Evolutionary conservation across 2,888 invertebrate genomes (phyloP), one percentile per base, ranked within the genome.

Genomic region (Holacanthella duospinosa): DNA sequence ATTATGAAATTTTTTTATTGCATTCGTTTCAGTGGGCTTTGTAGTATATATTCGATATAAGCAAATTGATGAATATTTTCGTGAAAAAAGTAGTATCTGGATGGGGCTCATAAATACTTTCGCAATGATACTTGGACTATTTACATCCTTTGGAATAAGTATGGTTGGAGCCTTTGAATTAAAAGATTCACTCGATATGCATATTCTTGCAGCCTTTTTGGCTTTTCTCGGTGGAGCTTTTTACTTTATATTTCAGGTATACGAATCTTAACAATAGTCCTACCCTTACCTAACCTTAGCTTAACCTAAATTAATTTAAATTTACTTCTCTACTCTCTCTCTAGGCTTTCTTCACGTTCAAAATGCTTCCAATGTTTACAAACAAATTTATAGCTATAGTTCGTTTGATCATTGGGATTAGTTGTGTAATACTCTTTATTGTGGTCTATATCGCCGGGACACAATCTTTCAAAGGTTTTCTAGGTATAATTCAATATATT

Each of bases 171-270:
- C 87, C 76, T 86, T 84, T 73, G 87, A 88, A 79, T 87, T 87
- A 75, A 84, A 84, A 0, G 85, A 84, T 74, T 82, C 85, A 0
- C 77, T 86, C 43, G 76, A 80, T 27, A 83, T 87, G 1, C 89
- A 89, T 74, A 78, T 86, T 53, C 76, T 83, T 48, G 89, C 88
- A 1, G 88, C 88, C 4, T 77, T 83, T 57, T 75, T 84, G 70
- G 85, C 85, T 62, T 93, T 91, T 78, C 88, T 87, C 61, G 82
- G 85, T 71, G 89, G 89, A 25, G 85, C 86, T 27, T 76, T 88
- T 59, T 93, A 90, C 77, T 83, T 87, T 76, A 87, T 87, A 84
- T 81, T 87, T 73, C 90, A 92, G 82, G 88, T 66, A 62, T 28
- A n/a, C n/a, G n/a, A n/a, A n/a, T n/a, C n/a, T n/a, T n/a, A n/a